phyloP scores from a whole-genome alignment of 2,797 vertebrate species.

The Ataeniobius toweri region DNA sequence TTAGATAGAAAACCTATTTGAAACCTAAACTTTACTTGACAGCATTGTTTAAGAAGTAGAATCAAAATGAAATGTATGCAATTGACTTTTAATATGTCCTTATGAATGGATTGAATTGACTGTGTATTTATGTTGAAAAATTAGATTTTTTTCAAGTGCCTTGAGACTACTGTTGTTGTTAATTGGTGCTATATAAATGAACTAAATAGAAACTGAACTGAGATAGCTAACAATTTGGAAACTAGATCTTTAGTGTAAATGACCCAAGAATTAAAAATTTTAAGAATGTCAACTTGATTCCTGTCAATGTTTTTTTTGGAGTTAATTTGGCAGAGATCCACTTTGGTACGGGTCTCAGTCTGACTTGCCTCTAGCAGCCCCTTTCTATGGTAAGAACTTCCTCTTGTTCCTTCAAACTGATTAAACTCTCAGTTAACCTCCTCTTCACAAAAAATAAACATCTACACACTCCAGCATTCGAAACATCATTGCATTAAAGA shows the following conservation, averaged over 20 bases:
- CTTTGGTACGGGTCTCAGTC: neutral
- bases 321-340: neutral
- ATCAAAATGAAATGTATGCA: neutral
- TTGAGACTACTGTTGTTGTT: neutral
- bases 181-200: neutral
- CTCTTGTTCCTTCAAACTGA: neutral
- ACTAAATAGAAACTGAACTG: neutral
- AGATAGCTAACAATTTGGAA: neutral
- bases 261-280: neutral
- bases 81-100: neutral
- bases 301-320: neutral
- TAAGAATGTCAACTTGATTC: too few relatives aligned
- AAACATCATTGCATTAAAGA: neutral
- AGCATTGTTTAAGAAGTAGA: neutral
- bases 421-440: neutral
- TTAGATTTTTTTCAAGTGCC: neutral
- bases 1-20: too few relatives aligned
- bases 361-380: neutral
- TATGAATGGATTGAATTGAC: neutral
- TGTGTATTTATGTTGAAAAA: neutral
- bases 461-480: neutral
- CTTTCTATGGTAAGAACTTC: neutral
- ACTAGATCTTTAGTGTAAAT: neutral
- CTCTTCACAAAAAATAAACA: neutral
- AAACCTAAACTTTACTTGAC: too few relatives aligned